Evolutionary conservation across 1,140 invertebrate genomes (phyloP), one percentile per base, ranked within the genome.

Genomic region (Coenobita brevimanus): DNA sequence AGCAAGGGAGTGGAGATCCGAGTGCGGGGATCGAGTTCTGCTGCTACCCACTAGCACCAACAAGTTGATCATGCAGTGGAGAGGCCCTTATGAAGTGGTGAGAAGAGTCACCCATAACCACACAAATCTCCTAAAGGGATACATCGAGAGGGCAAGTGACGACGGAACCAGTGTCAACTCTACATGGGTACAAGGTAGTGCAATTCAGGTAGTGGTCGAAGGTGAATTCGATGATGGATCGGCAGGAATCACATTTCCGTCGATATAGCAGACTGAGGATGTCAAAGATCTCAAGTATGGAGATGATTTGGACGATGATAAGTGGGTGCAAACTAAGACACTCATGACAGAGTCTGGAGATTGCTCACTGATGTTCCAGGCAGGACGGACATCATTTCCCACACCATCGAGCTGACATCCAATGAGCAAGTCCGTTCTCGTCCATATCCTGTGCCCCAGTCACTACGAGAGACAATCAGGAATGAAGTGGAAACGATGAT

Each of bases 41-140:
- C 0, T 67, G 27, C 24, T 67, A 10, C 62, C 62, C 62, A 67
- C 6, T 50, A 17, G 17, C 17, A 8, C 46, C n/a, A 33, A 67
- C 30, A 67, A 67, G n/a, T n/a, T 67, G 4, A 4, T 67, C 4
- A 6, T 67, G 4, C 62, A 67, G 62, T 67, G 62, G 62, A 67
- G n/a, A 24, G 62, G 21, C 4, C 30, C 62, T 24, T 67, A 10
- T 24, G n/a, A 67, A 24, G 62, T 67, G 4, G 30, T 33, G 8
- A 67, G 30, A 4, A 33, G 21, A 10, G n/a, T 10, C 30, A 67
- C 62, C 30, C 62, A 67, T n/a, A 67, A 24, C 30, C 62, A 67
- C 62, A 67, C n/a, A 67, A 67, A 67, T 24, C 6, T 67, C 6
- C n/a, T 67, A 24, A 67, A 67, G n/a, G n/a, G n/a, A 67, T 67